phyloP scores from a whole-genome alignment of 2,888 invertebrate genomes.

The Urechis unicinctus region DNA sequence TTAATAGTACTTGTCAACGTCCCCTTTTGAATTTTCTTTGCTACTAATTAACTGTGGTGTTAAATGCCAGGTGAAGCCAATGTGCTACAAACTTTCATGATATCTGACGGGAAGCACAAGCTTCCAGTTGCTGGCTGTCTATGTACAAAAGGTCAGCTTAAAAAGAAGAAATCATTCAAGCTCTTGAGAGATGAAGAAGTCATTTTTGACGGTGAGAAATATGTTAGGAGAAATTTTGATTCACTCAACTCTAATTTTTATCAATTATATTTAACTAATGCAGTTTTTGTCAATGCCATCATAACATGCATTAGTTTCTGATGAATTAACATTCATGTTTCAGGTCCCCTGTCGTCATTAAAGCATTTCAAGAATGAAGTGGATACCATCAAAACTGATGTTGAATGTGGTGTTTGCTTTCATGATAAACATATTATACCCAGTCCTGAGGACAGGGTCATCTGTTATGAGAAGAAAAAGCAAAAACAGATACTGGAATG shows the following conservation, averaged over 20 bases:
- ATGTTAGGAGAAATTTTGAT: not conserved
- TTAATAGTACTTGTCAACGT: not conserved
- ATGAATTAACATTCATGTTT: slow-evolving; percentile 11
- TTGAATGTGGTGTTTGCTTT: slow-evolving; percentile 83
- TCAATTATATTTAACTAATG: not conserved
- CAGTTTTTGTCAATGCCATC: too few species aligned
- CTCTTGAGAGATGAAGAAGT: slow-evolving; percentile 62
- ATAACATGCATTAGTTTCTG: too few species aligned
- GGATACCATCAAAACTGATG: slow-evolving; percentile 70
- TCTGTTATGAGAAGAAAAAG: slow-evolving; percentile 68
- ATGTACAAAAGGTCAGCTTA: slow-evolving; percentile 71
- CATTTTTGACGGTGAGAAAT: slow-evolving; percentile 8
- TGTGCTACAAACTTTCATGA: slow-evolving; percentile 74
- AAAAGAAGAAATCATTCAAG: slow-evolving; percentile 63
- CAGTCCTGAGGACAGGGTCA: slow-evolving; percentile 68
- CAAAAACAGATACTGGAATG: slow-evolving; percentile 66
- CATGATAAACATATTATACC: slow-evolving; percentile 61
- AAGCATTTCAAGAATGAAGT: slow-evolving; percentile 85
- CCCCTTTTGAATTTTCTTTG: not conserved
- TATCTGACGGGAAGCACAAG: slow-evolving; percentile 62
- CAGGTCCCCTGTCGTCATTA: slow-evolving; percentile 71
- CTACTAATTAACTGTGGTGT: not conserved
- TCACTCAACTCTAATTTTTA: not conserved
- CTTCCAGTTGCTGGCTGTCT: slow-evolving; percentile 83
- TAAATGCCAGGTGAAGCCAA: slow-evolving; percentile 67